These are phyloP conservation scores for Cyclura pinguis DNA, from an alignment of 2,797 vertebrate species.

Conservation along the genomic window DNA sequence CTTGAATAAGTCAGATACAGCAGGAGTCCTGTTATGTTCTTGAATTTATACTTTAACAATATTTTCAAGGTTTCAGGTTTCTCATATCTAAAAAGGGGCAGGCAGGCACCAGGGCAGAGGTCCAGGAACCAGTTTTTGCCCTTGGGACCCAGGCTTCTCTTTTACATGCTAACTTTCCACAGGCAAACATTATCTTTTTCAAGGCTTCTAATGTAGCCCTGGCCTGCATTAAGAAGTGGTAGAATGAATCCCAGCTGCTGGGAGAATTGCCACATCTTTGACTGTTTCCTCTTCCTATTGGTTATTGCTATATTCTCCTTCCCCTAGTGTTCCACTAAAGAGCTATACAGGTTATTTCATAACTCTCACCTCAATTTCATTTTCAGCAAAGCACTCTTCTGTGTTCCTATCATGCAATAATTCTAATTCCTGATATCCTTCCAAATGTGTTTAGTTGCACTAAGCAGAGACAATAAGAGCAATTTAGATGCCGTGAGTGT, in stretches of 20 bases:
- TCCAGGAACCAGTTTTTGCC: no score
- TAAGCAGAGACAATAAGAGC: not conserved
- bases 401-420: not conserved
- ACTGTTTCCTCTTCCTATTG: not conserved
- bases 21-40: no score
- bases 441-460: not conserved
- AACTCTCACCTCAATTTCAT: not conserved
- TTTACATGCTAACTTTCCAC: not conserved
- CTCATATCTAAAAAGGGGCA: no score
- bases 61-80: not conserved
- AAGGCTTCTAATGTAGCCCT: not conserved
- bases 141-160: not conserved
- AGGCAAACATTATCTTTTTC: not conserved
- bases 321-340: not conserved
- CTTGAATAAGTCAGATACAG: no score
- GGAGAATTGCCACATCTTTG: not conserved
- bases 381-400: not conserved
- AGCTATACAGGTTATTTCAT: not conserved
- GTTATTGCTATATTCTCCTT: not conserved
- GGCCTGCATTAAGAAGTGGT: not conserved
- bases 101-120: no score
- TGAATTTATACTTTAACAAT: not conserved
- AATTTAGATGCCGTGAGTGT: not conserved
- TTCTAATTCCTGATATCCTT: not conserved
- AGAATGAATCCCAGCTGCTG: not conserved